Base-by-base conservation (phyloP, 2,888 invertebrate genomes). In the Congeria kusceri region DNA sequence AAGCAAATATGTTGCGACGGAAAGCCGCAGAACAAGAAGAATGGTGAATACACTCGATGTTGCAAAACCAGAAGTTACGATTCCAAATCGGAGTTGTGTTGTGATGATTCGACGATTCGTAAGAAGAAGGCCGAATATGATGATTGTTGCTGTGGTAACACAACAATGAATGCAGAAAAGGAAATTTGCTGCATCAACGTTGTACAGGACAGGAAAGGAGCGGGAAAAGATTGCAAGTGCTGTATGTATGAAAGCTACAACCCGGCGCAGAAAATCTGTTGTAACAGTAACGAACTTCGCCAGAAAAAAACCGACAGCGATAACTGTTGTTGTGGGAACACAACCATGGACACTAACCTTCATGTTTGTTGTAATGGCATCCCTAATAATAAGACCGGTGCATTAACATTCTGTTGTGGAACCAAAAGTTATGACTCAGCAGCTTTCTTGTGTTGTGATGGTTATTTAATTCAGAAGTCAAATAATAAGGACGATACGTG, bases 71-170 rank as follows among this genome's bases (percentile, higher is more conserved):
- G 28, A 20, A 63, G 67, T 27, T 74, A 44, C 28, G 29, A 62
- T 28, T 62, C 74, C 1, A 59, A 57, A n/a, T 29, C 49, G 29
- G 47, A 62, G 15, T 28, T 74, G n/a, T 74, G 74, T 47, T 74
- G 74, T 46, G 63, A 74, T 20, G 56, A 68, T 27, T 28, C 32
- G 4, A 27, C 49, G 27, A 57, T 74, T 13, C 23, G 56, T 15
- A 15, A 53, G 9, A 67, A 63, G 27, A 27, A 29, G 23, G 47
- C 49, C 32, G 63, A 44, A 3, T 27, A 29, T 25, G 77, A 77
- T 32, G 49, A 77, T 47, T 66, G 67, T 27, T 77, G 77, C 29
- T 77, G 77, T 63, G 77, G 77, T 47, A 53, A 62, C 25, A 67
- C 53, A 53, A 58, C 57, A 13, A 57, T 39, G n/a, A 57, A 68